These are phyloP conservation scores for Chaetodon trifascialis DNA, from an alignment of 2,113 vertebrate species.

Conservation along the genomic window DNA sequence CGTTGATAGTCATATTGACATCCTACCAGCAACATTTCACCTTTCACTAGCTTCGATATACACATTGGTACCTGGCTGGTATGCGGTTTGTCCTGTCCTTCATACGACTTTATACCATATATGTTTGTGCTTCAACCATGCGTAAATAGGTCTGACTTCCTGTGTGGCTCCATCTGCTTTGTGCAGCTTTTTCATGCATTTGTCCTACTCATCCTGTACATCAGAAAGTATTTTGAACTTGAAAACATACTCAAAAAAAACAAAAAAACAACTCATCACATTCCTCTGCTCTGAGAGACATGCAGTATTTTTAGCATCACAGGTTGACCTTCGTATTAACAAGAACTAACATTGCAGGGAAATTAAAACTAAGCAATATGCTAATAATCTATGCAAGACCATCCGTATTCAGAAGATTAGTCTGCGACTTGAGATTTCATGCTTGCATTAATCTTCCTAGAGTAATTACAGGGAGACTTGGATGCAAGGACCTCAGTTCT, in stretches of 20 bases:
- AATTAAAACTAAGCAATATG: neutral
- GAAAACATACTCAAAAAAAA: neutral
- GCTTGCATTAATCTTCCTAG: constrained; percentile 43
- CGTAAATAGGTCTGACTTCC: too few species aligned
- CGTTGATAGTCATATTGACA: too few species aligned
- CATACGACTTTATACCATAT: too few species aligned
- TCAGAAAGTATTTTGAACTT: neutral
- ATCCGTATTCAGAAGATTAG: constrained; percentile 31
- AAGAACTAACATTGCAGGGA: neutral
- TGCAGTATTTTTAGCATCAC: neutral
- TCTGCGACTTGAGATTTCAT: constrained; percentile 36
- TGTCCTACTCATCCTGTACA: neutral
- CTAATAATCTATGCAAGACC: constrained; percentile 20
- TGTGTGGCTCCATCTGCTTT: neutral
- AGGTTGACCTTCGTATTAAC: constrained; percentile 28
- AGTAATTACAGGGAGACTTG: constrained; percentile 21
- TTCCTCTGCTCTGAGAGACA: neutral
- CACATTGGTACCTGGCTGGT: too few species aligned
- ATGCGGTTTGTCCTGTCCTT: too few species aligned
- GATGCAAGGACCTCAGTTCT: constrained; percentile 22
- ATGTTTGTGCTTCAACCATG: too few species aligned
- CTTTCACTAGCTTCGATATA: too few species aligned
- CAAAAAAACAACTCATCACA: neutral
- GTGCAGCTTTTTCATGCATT: neutral
- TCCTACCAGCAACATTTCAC: too few species aligned